Evolutionary conservation across 2,888 invertebrate species (phyloP), one percentile per base, ranked within the genome.

Genomic region (Brenthis hecate): DNA sequence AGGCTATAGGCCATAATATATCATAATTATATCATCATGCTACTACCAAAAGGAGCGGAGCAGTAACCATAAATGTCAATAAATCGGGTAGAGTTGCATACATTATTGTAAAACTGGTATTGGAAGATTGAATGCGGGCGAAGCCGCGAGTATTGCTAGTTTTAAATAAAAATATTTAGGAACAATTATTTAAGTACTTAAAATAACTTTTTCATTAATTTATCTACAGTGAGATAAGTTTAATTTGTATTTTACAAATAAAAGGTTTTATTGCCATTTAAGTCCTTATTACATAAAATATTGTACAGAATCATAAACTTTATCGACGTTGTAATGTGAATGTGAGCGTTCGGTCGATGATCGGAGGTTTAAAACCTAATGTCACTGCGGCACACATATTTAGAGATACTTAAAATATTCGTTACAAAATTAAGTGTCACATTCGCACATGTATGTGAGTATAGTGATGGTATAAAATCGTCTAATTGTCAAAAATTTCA

Each of bases 241-340:
- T 14, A 48, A 23, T 8, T 13, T 23, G 23, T 8, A n/a, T 19
- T 36, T 57, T 61, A 61, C 63, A 63, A 57, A 13, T 57, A 68
- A 51, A 50, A 62, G 13, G 36, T 4, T 13, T 36, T 16, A 62
- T 48, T 48, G 62, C 14, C 43, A 60, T 51, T 14, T 57, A 14
- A 36, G 48, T 23, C 11, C 60, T 48, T 70, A 51, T 80, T 82
- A 80, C 79, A 77, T 73, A 81, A 84, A 81, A 83, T 82, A 75
- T 76, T 73, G 63, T 73, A 78, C 74, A 74, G 73, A 73, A 63
- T 71, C 76, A 77, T 85, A 84, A 86, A 86, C 56, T 85, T 85
- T 86, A 85, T 82, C 74, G 82, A 77, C 78, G 69, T 77, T 78
- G 75, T 79, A 79, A 81, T 79, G 63, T 72, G 76, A 75, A 74